These are phyloP conservation scores for Carcinoscorpius rotundicauda DNA, from an alignment of 1,140 invertebrate genomes.

Conservation along the genomic window DNA sequence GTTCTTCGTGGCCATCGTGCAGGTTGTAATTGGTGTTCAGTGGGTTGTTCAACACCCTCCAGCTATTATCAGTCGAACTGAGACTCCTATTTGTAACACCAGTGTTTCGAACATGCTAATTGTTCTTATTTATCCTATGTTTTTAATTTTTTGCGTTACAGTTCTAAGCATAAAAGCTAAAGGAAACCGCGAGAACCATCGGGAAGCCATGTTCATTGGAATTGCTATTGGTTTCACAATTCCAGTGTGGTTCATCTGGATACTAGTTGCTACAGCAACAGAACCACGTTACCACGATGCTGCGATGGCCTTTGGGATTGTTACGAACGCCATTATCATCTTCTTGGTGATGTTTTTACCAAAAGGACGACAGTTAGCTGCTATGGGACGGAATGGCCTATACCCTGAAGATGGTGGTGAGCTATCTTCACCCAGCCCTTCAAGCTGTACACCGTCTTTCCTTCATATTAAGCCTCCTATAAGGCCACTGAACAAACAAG, in stretches of 20 bases:
- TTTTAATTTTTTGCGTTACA: constrained; percentile 69
- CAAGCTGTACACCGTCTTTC: constrained; percentile 75
- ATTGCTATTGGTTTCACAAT: constrained; percentile 67
- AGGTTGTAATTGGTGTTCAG: constrained; percentile 59
- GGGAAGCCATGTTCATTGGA: constrained; percentile 79
- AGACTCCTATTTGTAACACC: constrained; percentile 18
- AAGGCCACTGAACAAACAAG: constrained; percentile 12
- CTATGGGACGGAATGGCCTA: constrained; percentile 66
- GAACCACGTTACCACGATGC: constrained; percentile 52
- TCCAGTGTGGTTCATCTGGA: constrained; percentile 77
- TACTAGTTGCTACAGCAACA: constrained; percentile 45
- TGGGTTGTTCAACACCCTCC: constrained; percentile 27
- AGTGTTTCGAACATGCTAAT: constrained; percentile 48
- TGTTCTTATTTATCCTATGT: constrained; percentile 63
- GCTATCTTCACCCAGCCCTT: constrained; percentile 47
- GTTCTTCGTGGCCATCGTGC: constrained; percentile 56
- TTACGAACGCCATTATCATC: constrained; percentile 63
- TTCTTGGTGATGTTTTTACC: constrained; percentile 82
- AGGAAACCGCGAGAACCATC: constrained; percentile 81
- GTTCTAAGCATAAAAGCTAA: constrained; percentile 57
- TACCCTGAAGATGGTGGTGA: constrained; percentile 54
- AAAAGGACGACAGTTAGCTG: constrained; percentile 68
- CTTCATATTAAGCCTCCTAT: constrained; percentile 71
- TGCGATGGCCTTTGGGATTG: constrained; percentile 72
- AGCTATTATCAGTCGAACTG: constrained; percentile 1